Evolutionary conservation across 2,113 vertebrate genomes (phyloP).

Genomic region (Bubo blakistoni): DNA sequence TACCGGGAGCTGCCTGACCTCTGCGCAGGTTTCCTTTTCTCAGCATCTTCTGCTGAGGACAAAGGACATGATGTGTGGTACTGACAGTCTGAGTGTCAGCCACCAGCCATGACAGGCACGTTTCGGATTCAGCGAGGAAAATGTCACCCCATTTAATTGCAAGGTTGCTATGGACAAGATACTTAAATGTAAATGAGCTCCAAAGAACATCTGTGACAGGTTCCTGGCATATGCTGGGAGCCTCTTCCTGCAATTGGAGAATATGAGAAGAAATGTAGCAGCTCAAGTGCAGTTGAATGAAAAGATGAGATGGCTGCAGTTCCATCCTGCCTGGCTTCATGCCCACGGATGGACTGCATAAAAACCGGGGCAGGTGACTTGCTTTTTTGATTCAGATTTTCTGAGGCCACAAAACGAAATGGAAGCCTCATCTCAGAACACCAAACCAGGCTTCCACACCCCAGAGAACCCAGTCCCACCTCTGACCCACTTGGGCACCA

Average conservation of each 20-base stretch:
- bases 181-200: background rate
- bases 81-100: background rate
- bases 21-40: background rate
- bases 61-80: background rate
- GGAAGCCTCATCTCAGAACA: background rate
- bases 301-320: background rate
- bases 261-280: background rate
- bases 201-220: background rate
- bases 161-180: background rate
- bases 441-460: background rate
- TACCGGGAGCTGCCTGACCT: background rate
- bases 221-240: background rate
- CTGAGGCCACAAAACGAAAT: background rate
- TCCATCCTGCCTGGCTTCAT: background rate
- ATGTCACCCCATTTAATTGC: background rate
- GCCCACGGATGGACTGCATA: background rate
- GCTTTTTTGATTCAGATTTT: background rate
- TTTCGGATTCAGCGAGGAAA: background rate
- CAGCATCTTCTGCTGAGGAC: background rate
- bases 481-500: too few relatives aligned
- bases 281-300: background rate
- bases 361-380: background rate
- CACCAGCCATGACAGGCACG: background rate
- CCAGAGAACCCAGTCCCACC: too few relatives aligned
- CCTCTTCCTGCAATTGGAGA: background rate